Base-by-base conservation (phyloP, 2,888 invertebrate genomes). In the Nomada fabriciana region DNA sequence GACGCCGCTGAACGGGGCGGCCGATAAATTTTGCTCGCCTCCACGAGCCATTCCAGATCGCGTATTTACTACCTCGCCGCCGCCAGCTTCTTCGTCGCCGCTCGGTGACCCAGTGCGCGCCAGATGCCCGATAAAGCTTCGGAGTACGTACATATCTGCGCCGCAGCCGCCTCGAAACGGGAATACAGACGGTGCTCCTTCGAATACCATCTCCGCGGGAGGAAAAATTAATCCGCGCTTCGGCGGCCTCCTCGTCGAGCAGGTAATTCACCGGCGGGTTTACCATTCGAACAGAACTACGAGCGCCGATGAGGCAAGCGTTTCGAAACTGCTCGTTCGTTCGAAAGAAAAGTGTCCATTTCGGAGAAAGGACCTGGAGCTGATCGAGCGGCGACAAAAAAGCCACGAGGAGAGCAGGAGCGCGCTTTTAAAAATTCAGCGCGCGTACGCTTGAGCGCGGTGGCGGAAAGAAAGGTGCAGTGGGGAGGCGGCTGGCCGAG, bases 51-150 rank as follows among this genome's bases (percentile, higher is more conserved):
- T 72, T 77, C 60, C 23, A 15, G 36, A 36, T 61, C 63, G 65
- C 25, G 60, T 59, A 36, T 36, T 36, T 36, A 7, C n/a, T 57
- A n/a, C 4, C 29, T 59, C 70, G 53, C 20, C 55, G 68, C 15
- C 10, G 53, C 20, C 13, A 11, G 47, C 23, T 15, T 70, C 53
- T 29, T 52, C 42, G 50, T 23, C 67, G 53, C n/a, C 43, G 36
- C 36, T 53, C 47, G 59, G 59, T 82, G 83, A 82, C 83, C 83
- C 70, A 82, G 55, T 82, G 75, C 50, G 74, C 73, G 43, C 80
- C 80, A 74, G 76, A 71, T 83, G 80, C 70, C 63, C 52, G 84
- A 84, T 77, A 81, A 81, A 65, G 57, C 64, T 36, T 43, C 63
- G 36, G n/a, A 25, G 69, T 52, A 60, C 23, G 13, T 57, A 13